Conservation (phyloP, 1,140 invertebrate genomes). For the Macrotrachela quadricornifera region DNA sequence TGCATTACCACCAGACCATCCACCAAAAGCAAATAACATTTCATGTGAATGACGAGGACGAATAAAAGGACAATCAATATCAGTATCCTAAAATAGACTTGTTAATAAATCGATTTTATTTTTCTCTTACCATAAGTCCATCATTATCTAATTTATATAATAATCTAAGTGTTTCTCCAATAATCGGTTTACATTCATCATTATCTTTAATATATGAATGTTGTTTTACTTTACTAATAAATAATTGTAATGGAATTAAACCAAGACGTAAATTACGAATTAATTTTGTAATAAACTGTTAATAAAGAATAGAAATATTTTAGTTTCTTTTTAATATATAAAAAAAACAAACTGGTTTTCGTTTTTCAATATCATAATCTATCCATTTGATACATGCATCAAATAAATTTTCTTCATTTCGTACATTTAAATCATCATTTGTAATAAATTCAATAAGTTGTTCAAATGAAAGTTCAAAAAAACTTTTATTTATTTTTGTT, state of each 20-base stretch:
- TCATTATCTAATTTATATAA: conserved; percentile 41
- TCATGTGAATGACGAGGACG: conserved; percentile 38
- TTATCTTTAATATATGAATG: conserved; percentile 39
- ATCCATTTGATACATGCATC: conserved; percentile 30
- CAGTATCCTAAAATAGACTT: neutral
- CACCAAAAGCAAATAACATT: conserved; percentile 41
- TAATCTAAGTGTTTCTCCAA: conserved; percentile 51
- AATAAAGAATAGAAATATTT: neutral
- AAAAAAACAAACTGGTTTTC: conserved; percentile 14
- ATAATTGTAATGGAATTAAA: neutral
- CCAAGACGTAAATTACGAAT: neutral
- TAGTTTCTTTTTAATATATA: neutral
- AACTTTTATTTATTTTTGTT: conserved; percentile 45
- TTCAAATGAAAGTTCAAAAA: neutral
- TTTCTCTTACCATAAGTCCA: conserved; percentile 9
- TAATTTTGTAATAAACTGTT: neutral
- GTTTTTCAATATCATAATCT: conserved; percentile 22
- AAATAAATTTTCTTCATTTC: conserved; percentile 33
- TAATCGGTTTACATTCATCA: conserved; percentile 42
- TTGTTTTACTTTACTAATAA: conserved; percentile 27
- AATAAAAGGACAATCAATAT: neutral
- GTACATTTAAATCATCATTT: conserved; percentile 30
- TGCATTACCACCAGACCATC: conserved; percentile 47
- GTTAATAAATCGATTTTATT: conserved; percentile 9
- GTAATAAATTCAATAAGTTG: conserved; percentile 23